phyloP scores from a whole-genome alignment of 2,888 invertebrate species.

The Phengaris alcon region DNA sequence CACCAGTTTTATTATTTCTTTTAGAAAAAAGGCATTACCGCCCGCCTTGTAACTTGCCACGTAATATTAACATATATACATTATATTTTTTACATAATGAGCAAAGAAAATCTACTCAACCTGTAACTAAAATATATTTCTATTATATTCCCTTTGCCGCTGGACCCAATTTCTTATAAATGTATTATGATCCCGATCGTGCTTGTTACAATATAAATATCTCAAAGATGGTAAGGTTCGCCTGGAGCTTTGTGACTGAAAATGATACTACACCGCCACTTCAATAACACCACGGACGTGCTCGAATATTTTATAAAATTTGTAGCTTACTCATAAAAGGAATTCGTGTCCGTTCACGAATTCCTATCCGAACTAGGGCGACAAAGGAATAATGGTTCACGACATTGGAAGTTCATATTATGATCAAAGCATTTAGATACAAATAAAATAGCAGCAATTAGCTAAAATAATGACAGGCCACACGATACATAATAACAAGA shows the following conservation, averaged over 20 bases:
- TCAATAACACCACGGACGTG: constrained; percentile 19
- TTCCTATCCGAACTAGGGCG: background rate
- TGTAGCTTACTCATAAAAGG: background rate
- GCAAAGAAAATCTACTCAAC: background rate
- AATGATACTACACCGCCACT: constrained; percentile 13
- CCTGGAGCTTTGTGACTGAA: constrained; percentile 11
- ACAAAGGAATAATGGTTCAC: background rate
- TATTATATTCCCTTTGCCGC: background rate
- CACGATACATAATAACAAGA: too few species aligned
- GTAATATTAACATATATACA: background rate
- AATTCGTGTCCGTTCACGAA: too few species aligned
- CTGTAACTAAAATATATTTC: background rate
- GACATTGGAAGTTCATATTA: background rate
- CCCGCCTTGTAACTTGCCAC: background rate
- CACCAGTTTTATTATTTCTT: background rate
- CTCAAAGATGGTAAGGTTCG: background rate
- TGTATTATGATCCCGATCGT: constrained; percentile 21
- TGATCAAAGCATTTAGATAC: background rate
- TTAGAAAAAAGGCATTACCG: too few species aligned
- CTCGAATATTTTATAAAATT: constrained; percentile 30
- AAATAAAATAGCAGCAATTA: too few species aligned
- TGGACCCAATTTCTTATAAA: constrained; percentile 11
- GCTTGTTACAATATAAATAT: constrained; percentile 23
- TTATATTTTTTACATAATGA: background rate
- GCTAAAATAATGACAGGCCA: too few species aligned